Conservation (phyloP, 2,113 vertebrate genomes). For the Hassar affinis region DNA sequence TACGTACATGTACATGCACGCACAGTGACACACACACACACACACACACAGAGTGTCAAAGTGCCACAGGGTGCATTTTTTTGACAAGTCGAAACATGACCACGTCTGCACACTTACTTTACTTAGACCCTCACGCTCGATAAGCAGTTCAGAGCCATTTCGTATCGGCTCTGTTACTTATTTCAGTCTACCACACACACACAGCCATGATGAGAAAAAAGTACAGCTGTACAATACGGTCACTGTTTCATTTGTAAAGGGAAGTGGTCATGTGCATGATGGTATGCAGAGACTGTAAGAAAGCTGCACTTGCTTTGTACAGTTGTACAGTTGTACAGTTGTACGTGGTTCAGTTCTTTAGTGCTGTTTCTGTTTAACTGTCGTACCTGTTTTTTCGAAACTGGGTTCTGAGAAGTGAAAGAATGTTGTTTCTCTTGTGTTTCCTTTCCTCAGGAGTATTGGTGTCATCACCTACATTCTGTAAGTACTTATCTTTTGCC, state of each 20-base stretch:
- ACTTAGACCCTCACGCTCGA: neutral
- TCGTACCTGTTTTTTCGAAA: conserved; percentile 7
- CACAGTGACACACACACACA: neutral
- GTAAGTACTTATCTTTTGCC: conserved; percentile 60
- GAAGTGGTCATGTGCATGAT: neutral
- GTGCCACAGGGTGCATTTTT: neutral
- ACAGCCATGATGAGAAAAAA: neutral
- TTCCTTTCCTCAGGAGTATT: conserved; percentile 72
- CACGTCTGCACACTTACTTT: neutral
- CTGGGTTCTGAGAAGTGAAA: conserved; percentile 10
- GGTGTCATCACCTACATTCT: conserved; percentile 82
- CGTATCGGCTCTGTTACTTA: neutral
- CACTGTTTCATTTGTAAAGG: neutral
- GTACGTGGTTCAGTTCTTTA: neutral
- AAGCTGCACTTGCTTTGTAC: neutral
- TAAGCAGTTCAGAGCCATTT: neutral
- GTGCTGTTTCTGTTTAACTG: neutral
- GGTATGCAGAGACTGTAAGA: neutral
- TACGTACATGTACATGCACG: conserved; percentile 57
- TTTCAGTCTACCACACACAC: neutral
- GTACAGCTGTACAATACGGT: neutral
- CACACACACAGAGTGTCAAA: neutral
- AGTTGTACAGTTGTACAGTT: no score
- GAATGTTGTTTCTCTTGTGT: conserved; percentile 27
- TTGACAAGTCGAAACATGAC: conserved; percentile 32